These are phyloP conservation scores for Castor canadensis DNA, from an alignment of 2,113 vertebrate species.

Conservation along the genomic window DNA sequence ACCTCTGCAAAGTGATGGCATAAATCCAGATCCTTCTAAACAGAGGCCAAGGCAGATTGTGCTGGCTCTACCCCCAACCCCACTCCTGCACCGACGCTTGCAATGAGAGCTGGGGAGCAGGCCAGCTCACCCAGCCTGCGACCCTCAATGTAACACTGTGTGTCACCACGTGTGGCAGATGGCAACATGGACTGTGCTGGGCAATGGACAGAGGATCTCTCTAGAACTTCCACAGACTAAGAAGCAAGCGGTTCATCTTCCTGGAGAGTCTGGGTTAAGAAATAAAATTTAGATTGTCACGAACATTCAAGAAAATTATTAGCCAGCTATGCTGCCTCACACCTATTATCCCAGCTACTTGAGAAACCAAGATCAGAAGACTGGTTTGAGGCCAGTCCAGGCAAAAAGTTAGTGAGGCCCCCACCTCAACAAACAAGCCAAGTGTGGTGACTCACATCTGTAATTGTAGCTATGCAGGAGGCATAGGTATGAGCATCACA, in stretches of 20 bases:
- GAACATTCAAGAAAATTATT: not conserved
- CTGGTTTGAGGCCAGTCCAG: too few relatives aligned
- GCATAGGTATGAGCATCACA: too few relatives aligned
- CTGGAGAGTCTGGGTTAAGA: too few relatives aligned
- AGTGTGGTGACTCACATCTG: too few relatives aligned
- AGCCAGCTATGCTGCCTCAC: too few relatives aligned
- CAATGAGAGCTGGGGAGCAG: not conserved
- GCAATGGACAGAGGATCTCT: not conserved
- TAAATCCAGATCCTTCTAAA: not conserved
- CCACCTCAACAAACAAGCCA: too few relatives aligned
- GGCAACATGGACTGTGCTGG: not conserved
- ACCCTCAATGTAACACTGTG: not conserved
- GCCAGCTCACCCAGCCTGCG: not conserved
- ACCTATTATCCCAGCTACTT: too few relatives aligned
- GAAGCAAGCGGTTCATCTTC: not conserved
- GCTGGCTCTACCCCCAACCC: too few relatives aligned
- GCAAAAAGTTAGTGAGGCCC: too few relatives aligned
- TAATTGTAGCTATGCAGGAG: too few relatives aligned
- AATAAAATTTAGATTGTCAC: not conserved
- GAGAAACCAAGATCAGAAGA: too few relatives aligned
- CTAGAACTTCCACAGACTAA: not conserved
- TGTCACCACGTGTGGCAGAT: too few relatives aligned
- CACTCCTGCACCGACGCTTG: not conserved
- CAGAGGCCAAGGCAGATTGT: not conserved
- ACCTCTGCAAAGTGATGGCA: not conserved